A percentile compares a stretch with the other conserved stretches of the same genome.
These are phyloP conservation scores for Paramormyrops hopkinsi DNA, from an alignment of 2,797 vertebrate genomes.

Conservation along the genomic window DNA sequence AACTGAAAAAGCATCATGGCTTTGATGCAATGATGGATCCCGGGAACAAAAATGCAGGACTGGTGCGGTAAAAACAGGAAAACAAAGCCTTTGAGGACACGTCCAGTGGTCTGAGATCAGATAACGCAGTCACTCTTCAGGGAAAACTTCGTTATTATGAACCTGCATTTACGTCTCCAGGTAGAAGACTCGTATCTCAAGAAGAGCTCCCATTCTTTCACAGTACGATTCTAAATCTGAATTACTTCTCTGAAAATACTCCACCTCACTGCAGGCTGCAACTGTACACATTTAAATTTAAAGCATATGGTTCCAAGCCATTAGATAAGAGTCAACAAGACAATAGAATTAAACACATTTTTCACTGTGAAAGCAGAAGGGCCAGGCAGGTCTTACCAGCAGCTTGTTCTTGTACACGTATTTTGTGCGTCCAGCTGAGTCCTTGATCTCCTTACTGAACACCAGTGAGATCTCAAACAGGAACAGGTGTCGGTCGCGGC, in stretches of 20 bases:
- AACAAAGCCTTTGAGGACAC: background rate
- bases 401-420: conserved; percentile 97
- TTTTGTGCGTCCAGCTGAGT: conserved; percentile 92
- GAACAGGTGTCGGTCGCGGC: conserved; percentile 91
- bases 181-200: background rate
- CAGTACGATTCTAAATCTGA: background rate
- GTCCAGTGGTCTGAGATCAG: background rate
- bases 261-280: background rate
- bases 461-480: conserved; percentile 95
- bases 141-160: background rate
- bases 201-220: background rate
- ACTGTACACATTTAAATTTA: background rate
- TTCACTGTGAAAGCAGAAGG: background rate
- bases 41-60: background rate
- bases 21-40: background rate
- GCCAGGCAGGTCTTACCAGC: conserved; percentile 62
- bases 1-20: no score
- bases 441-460: conserved; percentile 97
- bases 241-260: background rate
- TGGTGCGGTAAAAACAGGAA: background rate
- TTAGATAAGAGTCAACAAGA: background rate
- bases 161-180: background rate
- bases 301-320: background rate
- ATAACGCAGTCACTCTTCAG: background rate
- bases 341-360: background rate